Evolutionary conservation across 2,888 invertebrate genomes (phyloP), one percentile per base, ranked within the genome.

Genomic region (Octonoba sinensis): DNA sequence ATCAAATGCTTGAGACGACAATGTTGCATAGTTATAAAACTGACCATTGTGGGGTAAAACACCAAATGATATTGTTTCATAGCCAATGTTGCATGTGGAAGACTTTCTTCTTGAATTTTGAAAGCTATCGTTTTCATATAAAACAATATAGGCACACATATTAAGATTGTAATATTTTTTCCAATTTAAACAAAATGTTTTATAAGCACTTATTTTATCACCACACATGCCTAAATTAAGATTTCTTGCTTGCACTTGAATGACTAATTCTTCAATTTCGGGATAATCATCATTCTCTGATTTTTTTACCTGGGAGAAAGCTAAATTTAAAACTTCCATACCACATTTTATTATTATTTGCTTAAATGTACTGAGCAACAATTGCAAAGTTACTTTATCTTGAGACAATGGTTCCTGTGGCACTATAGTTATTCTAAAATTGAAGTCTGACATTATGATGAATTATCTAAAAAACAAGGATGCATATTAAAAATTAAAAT

Each of bases 201-300:
- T n/a, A 46, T 72, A 65, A 3, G 13, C 22, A 22, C 1, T 1
- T 15, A 20, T 15, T 65, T 65, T 65, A 12, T n/a, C 13, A 8
- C n/a, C n/a, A 2, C n/a, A n/a, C n/a, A n/a, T n/a, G n/a, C n/a
- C n/a, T n/a, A n/a, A 16, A 49, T 22, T 16, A 12, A 3, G 36
- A 3, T 16, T 62, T n/a, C n/a, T 20, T 22, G 66, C 67, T 46
- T 62, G 54, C 18, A 67, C 47, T 24, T 79, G 65, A 46, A 73
- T 46, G 3, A 56, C 27, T 8, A 79, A 15, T 69, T 73, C 73
- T 64, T 79, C 79, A 12, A 79, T 69, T 62, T 79, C 79, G 6
- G 79, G 79, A 47, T 62, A 73, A 73, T 79, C 69, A 4, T 62
- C 73, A 6, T 76, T 62, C 49, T 79, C 67, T 6, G 65, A 49